These are phyloP conservation scores for Helogale parvula DNA, from an alignment of 2,113 vertebrate genomes.

Conservation along the genomic window DNA sequence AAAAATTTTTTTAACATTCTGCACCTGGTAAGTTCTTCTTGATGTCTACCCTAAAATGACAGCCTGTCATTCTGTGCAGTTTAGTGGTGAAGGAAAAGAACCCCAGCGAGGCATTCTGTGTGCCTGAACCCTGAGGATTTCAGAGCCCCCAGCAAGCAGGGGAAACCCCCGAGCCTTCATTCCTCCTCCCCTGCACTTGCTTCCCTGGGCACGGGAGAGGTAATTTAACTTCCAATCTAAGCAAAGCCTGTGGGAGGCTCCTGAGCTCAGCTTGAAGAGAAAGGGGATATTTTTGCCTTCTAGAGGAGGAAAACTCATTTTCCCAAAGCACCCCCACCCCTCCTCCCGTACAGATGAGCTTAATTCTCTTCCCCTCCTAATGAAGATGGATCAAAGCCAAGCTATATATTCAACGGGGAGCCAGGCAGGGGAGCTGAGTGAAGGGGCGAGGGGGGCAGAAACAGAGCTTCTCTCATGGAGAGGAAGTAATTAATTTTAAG, in stretches of 20 bases:
- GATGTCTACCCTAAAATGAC: not conserved
- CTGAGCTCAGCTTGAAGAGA: constrained; percentile 57
- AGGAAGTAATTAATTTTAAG: constrained; percentile 80
- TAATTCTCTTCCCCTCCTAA: constrained; percentile 74
- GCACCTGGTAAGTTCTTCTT: not conserved
- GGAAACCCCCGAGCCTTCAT: not conserved
- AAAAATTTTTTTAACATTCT: too few species aligned
- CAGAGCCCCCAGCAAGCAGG: not conserved
- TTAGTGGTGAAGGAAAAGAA: not conserved
- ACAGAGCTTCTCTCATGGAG: constrained; percentile 36
- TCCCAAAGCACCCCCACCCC: not conserved
- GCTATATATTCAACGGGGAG: constrained; percentile 51
- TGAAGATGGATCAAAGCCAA: constrained; percentile 78
- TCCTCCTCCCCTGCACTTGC: not conserved
- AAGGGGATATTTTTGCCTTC: constrained; percentile 66
- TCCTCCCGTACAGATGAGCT: constrained; percentile 60
- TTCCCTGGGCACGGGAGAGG: not conserved
- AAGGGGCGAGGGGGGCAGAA: constrained; percentile 51
- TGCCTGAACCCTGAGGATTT: not conserved
- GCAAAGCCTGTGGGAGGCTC: constrained; percentile 67
- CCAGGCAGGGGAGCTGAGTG: constrained; percentile 51
- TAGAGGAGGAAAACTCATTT: constrained; percentile 68
- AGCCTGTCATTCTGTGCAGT: not conserved
- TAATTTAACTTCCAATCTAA: constrained; percentile 66
- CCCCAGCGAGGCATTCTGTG: not conserved